A percentile compares a stretch with the other conserved stretches of the same genome.
phyloP scores from a whole-genome alignment of 2,888 invertebrate genomes.

The Scaptomyza polygonia region DNA sequence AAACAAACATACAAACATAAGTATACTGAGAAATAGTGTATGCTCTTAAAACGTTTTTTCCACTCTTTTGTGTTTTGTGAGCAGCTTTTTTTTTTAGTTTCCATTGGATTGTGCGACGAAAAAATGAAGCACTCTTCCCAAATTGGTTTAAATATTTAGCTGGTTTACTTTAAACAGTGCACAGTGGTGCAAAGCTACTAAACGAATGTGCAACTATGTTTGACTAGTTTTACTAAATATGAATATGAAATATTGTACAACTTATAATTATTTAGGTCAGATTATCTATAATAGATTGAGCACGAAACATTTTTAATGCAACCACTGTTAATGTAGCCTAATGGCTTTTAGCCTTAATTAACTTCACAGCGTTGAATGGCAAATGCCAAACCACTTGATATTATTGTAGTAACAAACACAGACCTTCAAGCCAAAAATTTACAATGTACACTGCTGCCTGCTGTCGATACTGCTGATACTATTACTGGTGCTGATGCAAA shows the following conservation, averaged over 20 bases:
- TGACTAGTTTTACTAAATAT: too few relatives aligned
- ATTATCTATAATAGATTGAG: neutral
- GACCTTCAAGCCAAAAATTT: constrained; percentile 11
- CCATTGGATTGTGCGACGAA: constrained; percentile 30
- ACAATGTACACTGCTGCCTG: constrained; percentile 11
- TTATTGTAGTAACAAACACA: constrained; percentile 10
- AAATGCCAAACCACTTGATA: constrained; percentile 22
- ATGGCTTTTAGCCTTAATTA: constrained; percentile 29
- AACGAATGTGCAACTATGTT: neutral
- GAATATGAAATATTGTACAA: too few relatives aligned
- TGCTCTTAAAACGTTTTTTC: constrained; percentile 58
- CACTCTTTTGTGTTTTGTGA: constrained; percentile 20
- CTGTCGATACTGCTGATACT: constrained; percentile 33
- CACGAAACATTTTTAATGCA: neutral
- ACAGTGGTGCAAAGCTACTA: constrained; percentile 23
- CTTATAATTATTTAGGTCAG: neutral
- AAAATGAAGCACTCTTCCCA: constrained; percentile 1
- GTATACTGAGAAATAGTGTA: constrained; percentile 35
- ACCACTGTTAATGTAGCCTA: neutral
- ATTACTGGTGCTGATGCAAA: constrained; percentile 28
- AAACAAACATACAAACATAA: constrained; percentile 7
- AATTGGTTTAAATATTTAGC: constrained; percentile 23
- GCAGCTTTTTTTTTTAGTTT: constrained; percentile 8
- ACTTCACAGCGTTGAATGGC: constrained; percentile 6
- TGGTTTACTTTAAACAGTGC: constrained; percentile 5